These are phyloP conservation scores for Parauchenoglanis ngamensis DNA, from an alignment of 2,797 vertebrate genomes.

Conservation along the genomic window DNA sequence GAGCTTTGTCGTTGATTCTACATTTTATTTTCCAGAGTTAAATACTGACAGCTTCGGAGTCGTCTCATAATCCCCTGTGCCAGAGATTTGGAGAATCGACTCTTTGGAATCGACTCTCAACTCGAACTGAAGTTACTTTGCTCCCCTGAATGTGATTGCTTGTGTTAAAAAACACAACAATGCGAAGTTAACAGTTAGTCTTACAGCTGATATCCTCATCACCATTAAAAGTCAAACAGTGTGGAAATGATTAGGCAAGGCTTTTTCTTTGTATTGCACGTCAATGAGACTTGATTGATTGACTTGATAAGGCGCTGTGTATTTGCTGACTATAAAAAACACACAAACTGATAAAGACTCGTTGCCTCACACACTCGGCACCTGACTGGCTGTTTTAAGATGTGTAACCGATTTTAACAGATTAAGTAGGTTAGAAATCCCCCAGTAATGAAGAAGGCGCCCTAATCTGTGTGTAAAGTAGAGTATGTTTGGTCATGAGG, in stretches of 20 bases:
- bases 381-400: constrained; percentile 3
- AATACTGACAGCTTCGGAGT: neutral
- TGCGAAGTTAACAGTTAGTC: no score
- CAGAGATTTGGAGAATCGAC: neutral
- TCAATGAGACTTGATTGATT: constrained; percentile 23
- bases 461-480: neutral
- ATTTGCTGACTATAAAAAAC: constrained; percentile 1
- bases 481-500: constrained; percentile 58
- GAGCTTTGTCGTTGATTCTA: neutral
- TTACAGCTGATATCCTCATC: neutral
- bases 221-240: neutral
- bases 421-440: neutral
- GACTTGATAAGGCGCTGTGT: constrained; percentile 22
- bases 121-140: neutral
- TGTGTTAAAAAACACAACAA: neutral
- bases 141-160: neutral
- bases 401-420: constrained; percentile 16
- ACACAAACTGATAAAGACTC: neutral
- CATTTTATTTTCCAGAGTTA: neutral
- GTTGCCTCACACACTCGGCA: constrained; percentile 8
- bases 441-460: neutral
- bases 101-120: neutral
- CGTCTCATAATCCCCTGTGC: neutral
- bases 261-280: neutral
- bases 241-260: constrained; percentile 9